Conservation (phyloP, 2,797 vertebrate species). For the Siniperca undulata region DNA sequence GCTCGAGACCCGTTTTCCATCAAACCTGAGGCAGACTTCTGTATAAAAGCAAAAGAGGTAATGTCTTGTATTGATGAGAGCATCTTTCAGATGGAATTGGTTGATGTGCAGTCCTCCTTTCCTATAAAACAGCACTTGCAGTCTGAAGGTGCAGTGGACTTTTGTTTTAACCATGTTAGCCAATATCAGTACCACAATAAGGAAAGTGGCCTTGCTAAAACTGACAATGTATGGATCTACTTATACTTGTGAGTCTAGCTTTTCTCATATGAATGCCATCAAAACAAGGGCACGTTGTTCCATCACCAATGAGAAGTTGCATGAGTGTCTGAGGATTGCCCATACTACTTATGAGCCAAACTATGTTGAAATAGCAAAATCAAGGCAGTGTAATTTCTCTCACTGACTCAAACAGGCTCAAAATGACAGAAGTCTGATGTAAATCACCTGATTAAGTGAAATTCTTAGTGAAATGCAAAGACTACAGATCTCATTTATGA, state of each 20-base stretch:
- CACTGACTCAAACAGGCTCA: background rate
- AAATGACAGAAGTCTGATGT: background rate
- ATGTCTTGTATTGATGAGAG: constrained; percentile 16
- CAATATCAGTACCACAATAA: background rate
- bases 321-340: constrained; percentile 9
- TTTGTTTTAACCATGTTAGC: constrained; percentile 6
- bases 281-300: background rate
- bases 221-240: background rate
- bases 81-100: background rate
- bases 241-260: constrained; percentile 12
- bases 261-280: constrained; percentile 11
- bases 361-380: constrained; percentile 7
- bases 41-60: constrained; percentile 10
- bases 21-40: constrained; percentile 14
- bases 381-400: background rate
- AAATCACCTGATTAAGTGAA: background rate
- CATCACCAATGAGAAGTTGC: constrained; percentile 17
- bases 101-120: constrained; percentile 1
- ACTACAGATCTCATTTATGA: background rate
- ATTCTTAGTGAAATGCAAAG: background rate
- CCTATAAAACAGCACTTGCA: constrained; percentile 22
- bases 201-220: constrained; percentile 18
- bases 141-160: background rate
- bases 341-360: background rate
- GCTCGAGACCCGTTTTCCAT: background rate